Base-by-base conservation (phyloP, 2,797 vertebrate genomes). In the Octomys mimax region DNA sequence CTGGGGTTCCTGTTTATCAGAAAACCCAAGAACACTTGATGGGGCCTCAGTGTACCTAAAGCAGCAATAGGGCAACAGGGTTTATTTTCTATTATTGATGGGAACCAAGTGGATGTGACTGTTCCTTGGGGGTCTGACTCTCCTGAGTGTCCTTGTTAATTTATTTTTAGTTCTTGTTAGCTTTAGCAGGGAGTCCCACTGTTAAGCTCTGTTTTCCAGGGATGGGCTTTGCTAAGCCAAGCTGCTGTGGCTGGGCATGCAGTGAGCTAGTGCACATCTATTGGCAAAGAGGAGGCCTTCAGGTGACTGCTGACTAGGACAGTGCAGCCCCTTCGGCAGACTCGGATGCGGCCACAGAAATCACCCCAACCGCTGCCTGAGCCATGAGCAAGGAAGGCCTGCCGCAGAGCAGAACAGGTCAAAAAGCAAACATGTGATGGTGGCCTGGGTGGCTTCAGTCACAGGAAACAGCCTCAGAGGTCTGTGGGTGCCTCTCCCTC, bases 381-480 rank as follows among this genome's bases (percentile, higher is more conserved):
- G 6, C 22, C 11, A 36, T 24, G 36, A 73, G 36, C 10, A 39
- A 73, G 39, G 70, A 4, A 19, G 68, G n/a, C 68, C 68, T 39
- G 21, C 6, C 36, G 21, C 21, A 12, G 36, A 39, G 70, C 4
- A 7, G 21, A 73, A 36, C n/a, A 99, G 99, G 98, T 97, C 24
- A 68, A 66, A 39, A 73, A 22, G 3, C 70, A 73, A 95, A 96
- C 97, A 98, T 93, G 96, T 98, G 96, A 95, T 97, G 13, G 98
- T 96, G 98, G 99, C 96, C 98, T 99, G 83, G 99, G 99, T 96
- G 99, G 99, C 82, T 98, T 99, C 99, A 99, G 97, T 99, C 99
- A 1, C 99, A 99, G 6, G 99, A 99, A 98, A 99, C 99, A 31
- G 97, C 98, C 93, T 99, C 99, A 28, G 99, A 99, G 36, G 99